Percentiles rank a stretch among this genome's conserved stretches.
Conservation (phyloP, 2,113 vertebrate species). For the Ciconia maguari region DNA sequence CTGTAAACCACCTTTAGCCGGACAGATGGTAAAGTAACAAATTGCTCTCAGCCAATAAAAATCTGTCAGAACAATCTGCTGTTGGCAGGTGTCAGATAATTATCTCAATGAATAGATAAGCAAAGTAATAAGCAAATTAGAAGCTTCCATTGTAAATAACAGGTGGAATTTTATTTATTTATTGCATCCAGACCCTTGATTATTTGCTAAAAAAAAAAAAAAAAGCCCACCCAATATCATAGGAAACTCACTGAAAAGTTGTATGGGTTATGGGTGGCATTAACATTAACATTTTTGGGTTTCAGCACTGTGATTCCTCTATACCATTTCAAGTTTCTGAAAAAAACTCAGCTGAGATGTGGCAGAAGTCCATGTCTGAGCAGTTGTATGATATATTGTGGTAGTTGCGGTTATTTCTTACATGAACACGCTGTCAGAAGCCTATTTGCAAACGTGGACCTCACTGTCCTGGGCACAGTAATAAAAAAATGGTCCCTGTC, state of each 20-base stretch:
- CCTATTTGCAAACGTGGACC: conserved; percentile 5
- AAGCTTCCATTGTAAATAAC: conserved; percentile 69
- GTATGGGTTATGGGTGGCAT: background rate
- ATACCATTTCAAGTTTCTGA: background rate
- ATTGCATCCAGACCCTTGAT: conserved; percentile 37
- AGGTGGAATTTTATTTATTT: conserved; percentile 81
- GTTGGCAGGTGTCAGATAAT: conserved; percentile 92
- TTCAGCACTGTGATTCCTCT: background rate
- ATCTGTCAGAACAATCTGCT: conserved; percentile 94
- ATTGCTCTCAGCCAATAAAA: conserved; percentile 81
- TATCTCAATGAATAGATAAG: conserved; percentile 85
- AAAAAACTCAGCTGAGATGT: background rate
- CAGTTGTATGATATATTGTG: background rate
- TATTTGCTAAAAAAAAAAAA: background rate
- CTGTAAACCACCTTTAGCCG: conserved; percentile 87
- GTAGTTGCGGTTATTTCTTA: conserved; percentile 9
- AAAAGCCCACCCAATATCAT: background rate
- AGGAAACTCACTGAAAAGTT: background rate
- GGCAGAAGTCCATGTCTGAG: background rate
- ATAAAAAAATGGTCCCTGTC: conserved; percentile 14
- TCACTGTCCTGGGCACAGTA: background rate
- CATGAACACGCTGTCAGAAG: background rate
- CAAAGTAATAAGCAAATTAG: conserved; percentile 77
- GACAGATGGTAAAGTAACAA: conserved; percentile 87
- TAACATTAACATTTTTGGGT: background rate